These are phyloP conservation scores for Xiphophorus birchmanni DNA, from an alignment of 2,797 vertebrate genomes.

Conservation along the genomic window DNA sequence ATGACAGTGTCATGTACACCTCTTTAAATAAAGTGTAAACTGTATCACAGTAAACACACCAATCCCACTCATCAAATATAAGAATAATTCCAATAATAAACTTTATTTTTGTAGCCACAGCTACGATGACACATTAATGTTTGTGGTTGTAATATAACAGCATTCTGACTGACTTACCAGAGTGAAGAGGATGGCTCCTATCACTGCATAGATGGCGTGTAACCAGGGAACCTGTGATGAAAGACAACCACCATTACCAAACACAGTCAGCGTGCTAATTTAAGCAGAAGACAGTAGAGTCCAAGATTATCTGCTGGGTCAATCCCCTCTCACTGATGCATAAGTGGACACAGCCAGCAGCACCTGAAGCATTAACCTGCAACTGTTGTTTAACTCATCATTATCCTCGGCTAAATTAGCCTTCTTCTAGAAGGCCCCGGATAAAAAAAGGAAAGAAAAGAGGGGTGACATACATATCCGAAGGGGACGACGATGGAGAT, in stretches of 20 bases:
- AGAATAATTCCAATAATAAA: too few relatives aligned
- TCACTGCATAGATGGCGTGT: slow-evolving; percentile 86
- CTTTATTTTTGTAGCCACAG: neutral
- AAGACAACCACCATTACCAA: slow-evolving; percentile 47
- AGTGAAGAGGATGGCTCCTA: slow-evolving; percentile 91
- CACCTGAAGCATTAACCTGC: slow-evolving; percentile 27
- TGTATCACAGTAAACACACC: neutral
- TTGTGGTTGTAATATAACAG: neutral
- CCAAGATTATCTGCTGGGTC: slow-evolving; percentile 50
- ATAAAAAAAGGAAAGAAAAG: neutral
- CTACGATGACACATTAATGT: neutral
- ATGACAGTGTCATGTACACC: too few relatives aligned
- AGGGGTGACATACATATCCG: slow-evolving; percentile 86
- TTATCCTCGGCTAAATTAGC: slow-evolving; percentile 31
- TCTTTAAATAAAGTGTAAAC: neutral
- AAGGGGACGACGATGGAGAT: slow-evolving; percentile 88
- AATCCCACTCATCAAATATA: neutral
- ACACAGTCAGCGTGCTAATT: slow-evolving; percentile 46
- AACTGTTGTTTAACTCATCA: slow-evolving; percentile 30
- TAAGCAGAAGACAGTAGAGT: slow-evolving; percentile 24
- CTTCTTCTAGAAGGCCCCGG: slow-evolving; percentile 12
- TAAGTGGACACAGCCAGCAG: slow-evolving; percentile 9
- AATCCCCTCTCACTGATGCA: slow-evolving; percentile 46
- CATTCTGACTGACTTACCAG: slow-evolving; percentile 80
- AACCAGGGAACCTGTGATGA: slow-evolving; percentile 89